A percentile compares a stretch with the other conserved stretches of the same genome.
These are phyloP conservation scores for Belonocnema kinseyi DNA, from an alignment of 1,140 invertebrate species.

Conservation along the genomic window DNA sequence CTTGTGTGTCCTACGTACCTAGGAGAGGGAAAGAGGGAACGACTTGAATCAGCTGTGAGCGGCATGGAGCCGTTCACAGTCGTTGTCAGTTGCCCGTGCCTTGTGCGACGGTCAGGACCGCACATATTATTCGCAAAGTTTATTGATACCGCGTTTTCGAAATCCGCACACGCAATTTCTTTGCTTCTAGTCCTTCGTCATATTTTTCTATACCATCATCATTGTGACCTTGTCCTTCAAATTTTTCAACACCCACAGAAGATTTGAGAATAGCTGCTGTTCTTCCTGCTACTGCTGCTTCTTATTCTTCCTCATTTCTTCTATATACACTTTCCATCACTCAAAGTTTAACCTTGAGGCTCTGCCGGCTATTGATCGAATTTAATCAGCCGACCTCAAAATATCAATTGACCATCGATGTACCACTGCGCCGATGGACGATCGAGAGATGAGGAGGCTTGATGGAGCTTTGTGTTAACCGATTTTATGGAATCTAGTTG, in stretches of 20 bases:
- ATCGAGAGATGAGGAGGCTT: background rate
- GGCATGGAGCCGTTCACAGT: conserved; percentile 70
- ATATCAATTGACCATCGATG: conserved; percentile 10
- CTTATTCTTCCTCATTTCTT: too few species aligned
- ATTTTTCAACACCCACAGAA: too few species aligned
- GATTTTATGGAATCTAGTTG: background rate
- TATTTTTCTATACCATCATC: background rate
- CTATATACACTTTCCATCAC: too few species aligned
- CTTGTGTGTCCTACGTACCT: conserved; percentile 3
- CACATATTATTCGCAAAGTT: conserved; percentile 41
- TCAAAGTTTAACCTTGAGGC: too few species aligned
- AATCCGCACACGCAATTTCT: conserved; percentile 5
- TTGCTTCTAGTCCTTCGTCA: conserved; percentile 38
- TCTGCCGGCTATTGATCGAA: background rate
- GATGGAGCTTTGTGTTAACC: background rate
- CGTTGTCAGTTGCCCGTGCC: conserved; percentile 75
- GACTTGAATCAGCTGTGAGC: conserved; percentile 70
- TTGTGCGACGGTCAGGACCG: conserved; percentile 76
- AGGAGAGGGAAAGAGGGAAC: conserved; percentile 41
- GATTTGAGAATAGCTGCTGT: too few species aligned
- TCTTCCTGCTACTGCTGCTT: too few species aligned
- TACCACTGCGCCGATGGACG: background rate
- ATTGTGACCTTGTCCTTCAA: too few species aligned
- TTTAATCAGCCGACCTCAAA: background rate
- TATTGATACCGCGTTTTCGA: conserved; percentile 24